Percentiles rank a stretch among this genome's conserved stretches.
Evolutionary conservation across 2,888 invertebrate species (phyloP).

Genomic region (Polyommatus icarus): DNA sequence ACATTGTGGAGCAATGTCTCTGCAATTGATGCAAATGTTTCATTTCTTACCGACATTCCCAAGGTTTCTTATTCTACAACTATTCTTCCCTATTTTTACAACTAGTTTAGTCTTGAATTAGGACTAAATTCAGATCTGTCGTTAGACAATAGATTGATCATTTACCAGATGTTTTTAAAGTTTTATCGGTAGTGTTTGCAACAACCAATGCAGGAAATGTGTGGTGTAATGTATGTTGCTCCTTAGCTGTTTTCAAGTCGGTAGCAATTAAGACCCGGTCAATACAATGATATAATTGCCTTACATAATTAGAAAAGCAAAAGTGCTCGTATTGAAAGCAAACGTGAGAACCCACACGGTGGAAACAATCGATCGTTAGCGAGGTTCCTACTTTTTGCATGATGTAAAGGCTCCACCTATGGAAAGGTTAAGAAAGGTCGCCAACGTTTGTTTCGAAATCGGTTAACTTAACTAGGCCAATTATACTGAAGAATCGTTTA

Average conservation of each 20-base stretch:
- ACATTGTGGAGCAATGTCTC: background rate
- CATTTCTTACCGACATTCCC: background rate
- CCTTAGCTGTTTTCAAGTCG: background rate
- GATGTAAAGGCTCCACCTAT: background rate
- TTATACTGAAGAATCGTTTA: background rate
- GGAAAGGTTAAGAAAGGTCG: conserved; percentile 14
- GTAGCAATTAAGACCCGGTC: background rate
- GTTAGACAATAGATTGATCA: too few relatives aligned
- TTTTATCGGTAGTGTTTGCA: background rate
- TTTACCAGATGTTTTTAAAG: background rate
- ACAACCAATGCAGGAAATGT: background rate
- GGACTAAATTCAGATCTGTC: too few relatives aligned
- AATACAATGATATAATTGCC: conserved; percentile 12
- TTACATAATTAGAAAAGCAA: conserved; percentile 28
- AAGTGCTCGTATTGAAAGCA: conserved; percentile 19
- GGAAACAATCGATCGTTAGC: conserved; percentile 19
- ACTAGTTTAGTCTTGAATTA: too few relatives aligned
- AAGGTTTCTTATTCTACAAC: too few relatives aligned
- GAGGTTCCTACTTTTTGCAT: background rate
- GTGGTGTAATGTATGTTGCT: background rate
- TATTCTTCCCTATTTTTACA: too few relatives aligned
- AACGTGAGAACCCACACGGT: conserved; percentile 23
- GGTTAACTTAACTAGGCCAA: background rate
- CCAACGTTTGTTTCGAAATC: background rate
- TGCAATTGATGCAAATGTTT: background rate